Evolutionary conservation across 2,797 vertebrate species (phyloP), one percentile per base, ranked within the genome.

Genomic region (Leptoclinus maculatus): DNA sequence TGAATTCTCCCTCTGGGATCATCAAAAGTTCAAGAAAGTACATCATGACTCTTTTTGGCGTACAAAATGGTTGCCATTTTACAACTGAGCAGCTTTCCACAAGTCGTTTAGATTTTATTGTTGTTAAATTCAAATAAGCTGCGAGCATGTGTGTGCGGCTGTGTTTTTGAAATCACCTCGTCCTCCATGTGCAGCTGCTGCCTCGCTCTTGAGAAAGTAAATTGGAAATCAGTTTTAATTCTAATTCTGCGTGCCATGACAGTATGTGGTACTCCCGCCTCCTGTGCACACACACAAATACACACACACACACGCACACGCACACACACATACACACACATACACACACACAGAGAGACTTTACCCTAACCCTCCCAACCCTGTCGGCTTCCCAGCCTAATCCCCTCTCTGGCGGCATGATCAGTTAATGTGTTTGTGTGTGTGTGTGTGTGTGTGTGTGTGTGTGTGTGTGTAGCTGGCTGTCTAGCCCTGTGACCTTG

Each of bases 401-500:
- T 93, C 92, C 88, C 80, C 83, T 91, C 89, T 88, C 87, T 88
- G 89, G 88, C 89, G 64, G 90, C 89, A 91, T 84, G 91, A 92
- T 92, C 87, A 88, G 88, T 91, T 91, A 84, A 90, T 85, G 87
- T 90, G 87, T 89, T 74, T 87, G 72, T 79, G 66, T 69, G 70
- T 71, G 76, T 84, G 78, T 81, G 80, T 69, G 75, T 67, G 68
- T 67, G 56, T 73, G 79, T 83, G 74, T 59, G 74, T 73, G 72
- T 65, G 72, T 65, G 78, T 65, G 74, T 47, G 70, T 68, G 62
- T 68, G 78, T 81, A 66, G 74, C 76, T 68, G 83, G 68, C 93
- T 84, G 89, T 93, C 91, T 94, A 85, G 84, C 83, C 85, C 82
- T 88, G 83, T 92, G 93, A 95, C 94, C 93, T 95, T 93, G 90